Conservation (phyloP, 1,140 invertebrate species). For the Drosophila prosaltans region DNA sequence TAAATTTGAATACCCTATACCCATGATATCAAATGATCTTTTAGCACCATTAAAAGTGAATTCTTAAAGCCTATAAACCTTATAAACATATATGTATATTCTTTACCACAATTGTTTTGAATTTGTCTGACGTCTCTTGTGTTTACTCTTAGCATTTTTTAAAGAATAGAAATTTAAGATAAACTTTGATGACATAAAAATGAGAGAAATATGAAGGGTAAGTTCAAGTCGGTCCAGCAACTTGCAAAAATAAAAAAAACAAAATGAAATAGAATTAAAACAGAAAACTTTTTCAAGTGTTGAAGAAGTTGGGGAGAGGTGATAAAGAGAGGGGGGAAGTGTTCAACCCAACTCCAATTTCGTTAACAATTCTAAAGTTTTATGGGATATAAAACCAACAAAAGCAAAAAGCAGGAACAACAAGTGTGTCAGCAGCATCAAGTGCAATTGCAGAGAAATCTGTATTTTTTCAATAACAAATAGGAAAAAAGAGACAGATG, state of each 20-base stretch:
- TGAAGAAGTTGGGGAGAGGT: background rate
- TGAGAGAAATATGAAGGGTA: background rate
- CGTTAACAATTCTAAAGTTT: slow-evolving; percentile 7
- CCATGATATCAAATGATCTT: too few relatives aligned
- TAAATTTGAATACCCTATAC: too few relatives aligned
- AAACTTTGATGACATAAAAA: too few relatives aligned
- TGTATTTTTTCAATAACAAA: slow-evolving; percentile 43
- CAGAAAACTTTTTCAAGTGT: slow-evolving; percentile 1
- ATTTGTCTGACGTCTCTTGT: too few relatives aligned
- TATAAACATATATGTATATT: too few relatives aligned
- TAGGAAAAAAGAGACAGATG: background rate
- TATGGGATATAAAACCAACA: background rate
- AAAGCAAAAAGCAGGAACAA: background rate
- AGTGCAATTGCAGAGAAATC: slow-evolving; percentile 64
- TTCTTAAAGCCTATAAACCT: too few relatives aligned
- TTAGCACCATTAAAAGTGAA: too few relatives aligned
- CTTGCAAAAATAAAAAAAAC: slow-evolving; percentile 39
- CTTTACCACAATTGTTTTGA: too few relatives aligned
- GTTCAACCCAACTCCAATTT: slow-evolving; percentile 23
- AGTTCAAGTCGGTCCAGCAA: background rate
- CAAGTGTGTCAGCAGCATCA: slow-evolving; percentile 64
- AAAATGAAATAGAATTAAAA: slow-evolving; percentile 1
- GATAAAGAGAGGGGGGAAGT: too few relatives aligned
- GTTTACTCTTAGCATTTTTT: too few relatives aligned
- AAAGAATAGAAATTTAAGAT: too few relatives aligned